These are phyloP conservation scores for Nannoperca australis DNA, from an alignment of 2,797 vertebrate genomes.

Conservation along the genomic window DNA sequence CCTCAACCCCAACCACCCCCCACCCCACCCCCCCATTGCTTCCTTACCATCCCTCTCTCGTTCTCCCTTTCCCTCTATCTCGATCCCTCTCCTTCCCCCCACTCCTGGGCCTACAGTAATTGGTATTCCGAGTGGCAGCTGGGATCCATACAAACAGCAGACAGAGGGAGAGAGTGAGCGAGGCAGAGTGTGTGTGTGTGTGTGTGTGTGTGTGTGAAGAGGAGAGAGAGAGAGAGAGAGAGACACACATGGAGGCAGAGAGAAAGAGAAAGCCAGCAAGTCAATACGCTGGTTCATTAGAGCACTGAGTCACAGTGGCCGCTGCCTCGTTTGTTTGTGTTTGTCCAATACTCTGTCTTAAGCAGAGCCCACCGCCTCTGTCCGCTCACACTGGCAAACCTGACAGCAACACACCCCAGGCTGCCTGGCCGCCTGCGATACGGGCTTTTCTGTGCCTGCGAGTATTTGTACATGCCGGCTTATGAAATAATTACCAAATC, in stretches of 20 bases:
- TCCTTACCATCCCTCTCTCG: constrained; percentile 34
- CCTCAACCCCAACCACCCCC: too few relatives aligned
- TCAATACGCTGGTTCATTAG: constrained; percentile 91
- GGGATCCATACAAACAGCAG: constrained; percentile 87
- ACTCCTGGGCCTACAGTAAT: constrained; percentile 84
- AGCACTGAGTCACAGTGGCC: constrained; percentile 88
- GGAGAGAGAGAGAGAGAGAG: constrained; percentile 59
- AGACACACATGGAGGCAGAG: constrained; percentile 67
- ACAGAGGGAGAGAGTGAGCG: constrained; percentile 72
- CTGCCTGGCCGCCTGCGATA: constrained; percentile 68
- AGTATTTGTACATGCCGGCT: constrained; percentile 63
- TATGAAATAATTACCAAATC: constrained; percentile 74
- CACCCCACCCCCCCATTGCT: constrained; percentile 13
- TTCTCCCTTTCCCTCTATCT: constrained; percentile 5
- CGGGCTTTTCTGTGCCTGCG: constrained; percentile 51
- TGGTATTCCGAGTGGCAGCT: constrained; percentile 90
- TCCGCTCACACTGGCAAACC: constrained; percentile 79
- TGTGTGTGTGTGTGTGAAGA: too few relatives aligned
- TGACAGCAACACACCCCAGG: constrained; percentile 79
- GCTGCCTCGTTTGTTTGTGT: constrained; percentile 89
- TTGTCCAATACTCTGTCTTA: constrained; percentile 90
- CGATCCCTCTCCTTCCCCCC: constrained; percentile 59
- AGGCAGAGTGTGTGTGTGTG: constrained; percentile 48
- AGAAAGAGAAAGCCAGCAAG: constrained; percentile 84
- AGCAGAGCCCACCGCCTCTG: constrained; percentile 82